Conservation (phyloP, 2,113 vertebrate species). For the Saccopteryx bilineata region DNA sequence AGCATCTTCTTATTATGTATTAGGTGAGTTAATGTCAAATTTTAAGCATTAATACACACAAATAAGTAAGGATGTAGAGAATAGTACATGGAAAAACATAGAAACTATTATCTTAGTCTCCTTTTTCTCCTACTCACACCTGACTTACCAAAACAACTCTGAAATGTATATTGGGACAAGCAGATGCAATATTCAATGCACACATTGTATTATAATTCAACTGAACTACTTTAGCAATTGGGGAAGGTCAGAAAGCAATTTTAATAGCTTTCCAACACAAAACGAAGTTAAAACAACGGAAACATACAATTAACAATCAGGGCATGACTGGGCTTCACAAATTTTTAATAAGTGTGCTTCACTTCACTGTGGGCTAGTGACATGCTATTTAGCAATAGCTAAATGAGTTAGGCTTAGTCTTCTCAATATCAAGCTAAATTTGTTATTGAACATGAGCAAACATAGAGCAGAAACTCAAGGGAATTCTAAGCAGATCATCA, state of each 20-base stretch:
- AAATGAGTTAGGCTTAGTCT: neutral
- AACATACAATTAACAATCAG: neutral
- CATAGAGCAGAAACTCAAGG: neutral
- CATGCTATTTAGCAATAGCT: neutral
- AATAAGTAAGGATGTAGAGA: neutral
- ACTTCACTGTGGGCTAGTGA: neutral
- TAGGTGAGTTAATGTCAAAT: neutral
- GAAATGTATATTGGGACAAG: neutral
- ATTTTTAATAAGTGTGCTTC: neutral
- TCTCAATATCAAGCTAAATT: constrained; percentile 6
- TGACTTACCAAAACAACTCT: neutral
- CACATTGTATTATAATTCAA: neutral
- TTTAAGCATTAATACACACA: neutral
- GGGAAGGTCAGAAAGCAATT: neutral
- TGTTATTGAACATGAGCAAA: neutral
- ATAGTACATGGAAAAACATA: neutral
- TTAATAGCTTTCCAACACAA: neutral
- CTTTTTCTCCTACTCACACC: neutral
- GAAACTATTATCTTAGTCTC: neutral
- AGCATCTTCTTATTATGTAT: neutral
- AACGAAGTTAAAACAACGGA: neutral
- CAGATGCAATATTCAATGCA: neutral
- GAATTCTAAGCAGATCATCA: neutral
- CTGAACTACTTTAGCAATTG: neutral
- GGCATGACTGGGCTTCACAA: neutral